Evolutionary conservation across 1,140 invertebrate genomes (phyloP), one percentile per base, ranked within the genome.

Genomic region (Leguminivora glycinivorella): DNA sequence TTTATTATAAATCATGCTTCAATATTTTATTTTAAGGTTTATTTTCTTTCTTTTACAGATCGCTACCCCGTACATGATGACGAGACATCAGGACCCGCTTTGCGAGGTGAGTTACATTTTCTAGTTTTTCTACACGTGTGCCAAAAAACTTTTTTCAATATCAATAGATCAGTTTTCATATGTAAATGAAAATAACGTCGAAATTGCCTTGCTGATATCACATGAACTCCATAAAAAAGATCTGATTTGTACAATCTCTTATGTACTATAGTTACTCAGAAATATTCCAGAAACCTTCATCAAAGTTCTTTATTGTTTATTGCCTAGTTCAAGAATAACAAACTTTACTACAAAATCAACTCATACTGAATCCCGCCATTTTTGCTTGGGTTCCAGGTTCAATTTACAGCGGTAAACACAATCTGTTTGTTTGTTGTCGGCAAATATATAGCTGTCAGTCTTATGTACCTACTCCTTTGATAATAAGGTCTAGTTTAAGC

Each of bases 11-110:
- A n/a, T n/a, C n/a, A n/a, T n/a, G n/a, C n/a, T n/a, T n/a, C n/a
- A n/a, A n/a, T n/a, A n/a, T n/a, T n/a, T n/a, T n/a, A n/a, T n/a
- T n/a, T n/a, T n/a, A n/a, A n/a, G n/a, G n/a, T 19, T 24, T 17
- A 40, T 34, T 31, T 67, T 0, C 67, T 56, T 47, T 67, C 80
- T 75, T 58, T 85, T 85, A 60, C 82, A 83, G 82, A 83, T 85
- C 72, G 73, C 68, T 72, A 63, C 67, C 68, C 40, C 69, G 66
- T 56, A 75, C 34, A 76, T 81, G 73, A 70, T 70, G 72, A 43
- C 40, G 40, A 38, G 70, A 70, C 56, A 71, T 67, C 63, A 63
- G 19, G 66, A 70, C 25, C 56, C 56, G 78, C 73, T 79, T 82
- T 78, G 79, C 78, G 73, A 82, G 77, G 83, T 85, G 58, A 77